Evolutionary conservation across 2,888 invertebrate species (phyloP).

Genomic region (Vannuccia rotundouncinata): DNA sequence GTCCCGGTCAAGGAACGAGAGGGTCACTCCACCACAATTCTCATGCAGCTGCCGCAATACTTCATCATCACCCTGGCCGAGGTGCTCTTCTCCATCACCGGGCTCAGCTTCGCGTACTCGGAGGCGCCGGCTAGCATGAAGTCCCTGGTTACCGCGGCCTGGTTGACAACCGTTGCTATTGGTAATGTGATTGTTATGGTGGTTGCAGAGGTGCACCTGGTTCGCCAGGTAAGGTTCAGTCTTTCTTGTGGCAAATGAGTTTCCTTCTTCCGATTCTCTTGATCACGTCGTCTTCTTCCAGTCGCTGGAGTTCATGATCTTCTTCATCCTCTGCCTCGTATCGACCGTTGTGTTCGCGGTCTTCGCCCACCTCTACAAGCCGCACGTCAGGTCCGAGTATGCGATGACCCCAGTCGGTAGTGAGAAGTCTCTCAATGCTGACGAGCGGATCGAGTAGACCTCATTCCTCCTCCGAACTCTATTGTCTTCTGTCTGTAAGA

Average conservation of each 20-base stretch:
- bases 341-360: slow-evolving; percentile 25
- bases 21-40: slow-evolving; percentile 66
- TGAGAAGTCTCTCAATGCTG: no score
- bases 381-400: no score
- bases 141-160: slow-evolving; percentile 80
- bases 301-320: slow-evolving; percentile 30
- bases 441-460: no score
- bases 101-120: slow-evolving; percentile 87
- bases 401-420: no score
- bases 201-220: slow-evolving; percentile 71
- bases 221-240: slow-evolving; percentile 68
- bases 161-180: slow-evolving; percentile 83
- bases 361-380: slow-evolving; percentile 28
- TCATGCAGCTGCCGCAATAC: slow-evolving; percentile 84
- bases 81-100: slow-evolving; percentile 90
- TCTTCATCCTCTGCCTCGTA: slow-evolving; percentile 28
- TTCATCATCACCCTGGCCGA: slow-evolving; percentile 83
- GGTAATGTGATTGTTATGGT: slow-evolving; percentile 87
- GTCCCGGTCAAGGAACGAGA: background rate
- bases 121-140: slow-evolving; percentile 83
- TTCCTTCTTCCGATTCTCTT: no score
- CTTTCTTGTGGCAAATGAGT: no score
- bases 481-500: no score
- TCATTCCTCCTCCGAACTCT: no score
- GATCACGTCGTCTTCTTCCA: no score